phyloP scores from a whole-genome alignment of 2,113 vertebrate species.

The Bothrops jararaca region DNA sequence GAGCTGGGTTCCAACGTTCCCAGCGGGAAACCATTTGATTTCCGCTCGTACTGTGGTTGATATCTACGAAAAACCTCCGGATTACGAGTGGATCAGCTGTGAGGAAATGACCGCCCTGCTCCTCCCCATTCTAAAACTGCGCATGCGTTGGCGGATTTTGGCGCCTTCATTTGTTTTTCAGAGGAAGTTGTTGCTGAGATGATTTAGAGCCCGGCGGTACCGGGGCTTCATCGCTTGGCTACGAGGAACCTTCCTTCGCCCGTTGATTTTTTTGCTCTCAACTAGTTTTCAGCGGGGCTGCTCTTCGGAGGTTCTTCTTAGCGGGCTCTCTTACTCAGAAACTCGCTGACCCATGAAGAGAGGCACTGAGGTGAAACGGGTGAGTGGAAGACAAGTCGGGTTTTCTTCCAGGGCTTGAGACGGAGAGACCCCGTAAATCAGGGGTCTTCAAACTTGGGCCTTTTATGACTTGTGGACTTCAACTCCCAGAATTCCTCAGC shows the following conservation, averaged over 20 bases:
- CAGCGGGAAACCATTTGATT: not conserved
- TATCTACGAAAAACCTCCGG: not conserved
- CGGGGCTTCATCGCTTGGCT: not conserved
- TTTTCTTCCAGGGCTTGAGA: not conserved
- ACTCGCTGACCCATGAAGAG: not conserved
- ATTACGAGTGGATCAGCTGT: not conserved
- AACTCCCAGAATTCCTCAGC: no score
- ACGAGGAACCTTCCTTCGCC: not conserved
- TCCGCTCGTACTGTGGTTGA: no score
- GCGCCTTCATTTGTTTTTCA: not conserved
- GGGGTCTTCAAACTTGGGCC: no score
- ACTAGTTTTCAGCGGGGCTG: not conserved
- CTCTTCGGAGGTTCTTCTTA: no score
- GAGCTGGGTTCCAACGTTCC: not conserved
- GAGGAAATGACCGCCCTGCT: not conserved
- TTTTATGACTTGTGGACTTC: no score
- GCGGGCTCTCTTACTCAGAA: not conserved
- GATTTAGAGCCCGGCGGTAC: not conserved
- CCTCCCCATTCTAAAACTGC: not conserved
- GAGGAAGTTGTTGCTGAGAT: not conserved
- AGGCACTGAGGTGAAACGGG: not conserved
- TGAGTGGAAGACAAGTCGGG: not conserved
- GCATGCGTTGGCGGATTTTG: slow-evolving; percentile 1
- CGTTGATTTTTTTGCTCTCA: not conserved
- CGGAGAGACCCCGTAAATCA: not conserved